Evolutionary conservation across 92 coral and sea anemone species (phyloP), one percentile per base, ranked within the genome.

Genomic region (Nematostella vectensis): DNA sequence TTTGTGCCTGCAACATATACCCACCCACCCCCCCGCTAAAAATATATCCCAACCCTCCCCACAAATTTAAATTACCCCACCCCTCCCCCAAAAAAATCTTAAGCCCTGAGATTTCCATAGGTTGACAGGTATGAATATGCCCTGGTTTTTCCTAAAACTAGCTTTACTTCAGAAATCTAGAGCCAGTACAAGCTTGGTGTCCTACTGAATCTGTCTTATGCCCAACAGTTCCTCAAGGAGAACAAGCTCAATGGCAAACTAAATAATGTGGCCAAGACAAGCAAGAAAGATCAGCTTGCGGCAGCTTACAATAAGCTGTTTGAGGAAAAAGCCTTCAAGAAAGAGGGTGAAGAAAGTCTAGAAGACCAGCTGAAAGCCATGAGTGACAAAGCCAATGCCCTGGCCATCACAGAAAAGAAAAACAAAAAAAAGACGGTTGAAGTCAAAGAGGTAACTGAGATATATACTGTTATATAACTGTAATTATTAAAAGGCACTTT

Each of bases 221-320:
- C 47, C 20, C 21, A 51, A 29, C 29, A 91, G 98, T 91, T 86
- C 47, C 72, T 91, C 28, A 91, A 85, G 47, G 93, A 82, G 44
- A 80, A 87, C 64, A 88, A 91, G 50, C 65, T 91, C 42, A 91
- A 86, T 78, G 98, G 98, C 23, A 91, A 91, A 75, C 84, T 91
- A n/a, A 91, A 91, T 59, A 91, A 88, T 56, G 80, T 91, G 17
- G 96, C 95, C 27, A 91, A 91, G 61, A 81, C 98, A 45, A 83
- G 91, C 53, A 91, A 86, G 74, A 91, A 91, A 59, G 96, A 91
- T 11, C 96, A 91, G 50, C 84, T 88, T 13, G 70, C 84, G 39
- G 58, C 40, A 4, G 76, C 80, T 45, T 91, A 91, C 65, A 86
- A 86, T 61, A 67, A 82, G 45, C 48, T 91, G 77, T 91, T 91